Conservation (phyloP, 2,888 invertebrate genomes). For the Oligia latruncula region DNA sequence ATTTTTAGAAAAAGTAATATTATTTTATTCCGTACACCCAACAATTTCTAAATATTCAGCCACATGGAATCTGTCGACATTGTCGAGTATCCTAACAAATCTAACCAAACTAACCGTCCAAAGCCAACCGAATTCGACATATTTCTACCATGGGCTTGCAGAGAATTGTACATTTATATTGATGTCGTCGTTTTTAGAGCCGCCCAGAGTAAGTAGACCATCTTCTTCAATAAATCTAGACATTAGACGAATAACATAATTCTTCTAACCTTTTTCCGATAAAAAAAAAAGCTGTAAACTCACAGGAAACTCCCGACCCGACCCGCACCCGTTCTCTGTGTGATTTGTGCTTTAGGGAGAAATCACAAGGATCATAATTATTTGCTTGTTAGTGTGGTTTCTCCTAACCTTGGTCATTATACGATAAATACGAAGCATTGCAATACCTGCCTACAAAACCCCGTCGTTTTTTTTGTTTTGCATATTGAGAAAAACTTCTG, state of each 20-base stretch:
- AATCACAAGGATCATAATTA: too few species aligned
- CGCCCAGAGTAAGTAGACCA: not conserved
- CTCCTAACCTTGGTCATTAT: too few species aligned
- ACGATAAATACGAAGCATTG: too few species aligned
- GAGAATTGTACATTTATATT: not conserved
- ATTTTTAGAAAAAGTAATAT: not conserved
- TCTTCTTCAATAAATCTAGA: not conserved
- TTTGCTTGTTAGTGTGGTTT: too few species aligned
- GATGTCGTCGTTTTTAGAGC: not conserved
- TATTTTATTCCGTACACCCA: not conserved
- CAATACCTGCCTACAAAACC: too few species aligned
- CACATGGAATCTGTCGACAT: not conserved
- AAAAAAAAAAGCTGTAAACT: not conserved
- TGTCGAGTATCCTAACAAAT: not conserved
- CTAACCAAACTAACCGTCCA: not conserved
- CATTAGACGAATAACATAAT: not conserved
- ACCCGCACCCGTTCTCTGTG: not conserved
- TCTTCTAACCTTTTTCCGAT: not conserved
- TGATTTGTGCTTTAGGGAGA: too few species aligned
- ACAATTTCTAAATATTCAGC: not conserved
- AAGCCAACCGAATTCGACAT: not conserved
- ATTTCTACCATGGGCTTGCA: not conserved
- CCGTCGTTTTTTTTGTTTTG: not conserved
- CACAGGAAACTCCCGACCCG: not conserved
- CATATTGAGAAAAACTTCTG: not conserved